These are phyloP conservation scores for Thripadectes ignobilis DNA, from an alignment of 2,797 vertebrate species.

Conservation along the genomic window DNA sequence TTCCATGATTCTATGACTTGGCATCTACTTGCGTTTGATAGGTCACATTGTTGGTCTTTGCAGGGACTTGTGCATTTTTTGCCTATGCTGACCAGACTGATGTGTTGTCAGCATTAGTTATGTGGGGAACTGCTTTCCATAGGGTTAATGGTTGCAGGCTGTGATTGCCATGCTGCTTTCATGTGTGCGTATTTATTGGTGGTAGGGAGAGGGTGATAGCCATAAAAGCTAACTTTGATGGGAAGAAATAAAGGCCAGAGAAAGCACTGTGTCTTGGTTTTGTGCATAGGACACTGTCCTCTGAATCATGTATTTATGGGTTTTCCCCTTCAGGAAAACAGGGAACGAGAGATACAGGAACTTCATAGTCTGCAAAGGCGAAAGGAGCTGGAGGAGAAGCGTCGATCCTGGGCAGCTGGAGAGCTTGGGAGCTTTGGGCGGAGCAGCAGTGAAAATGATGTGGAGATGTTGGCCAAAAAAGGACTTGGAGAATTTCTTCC, in stretches of 20 bases:
- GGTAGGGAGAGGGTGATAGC: neutral
- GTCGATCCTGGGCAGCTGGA: slow-evolving; percentile 81
- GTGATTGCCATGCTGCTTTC: neutral
- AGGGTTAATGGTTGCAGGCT: neutral
- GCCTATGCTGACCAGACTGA: rapidly evolving
- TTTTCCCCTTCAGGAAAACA: slow-evolving; percentile 84
- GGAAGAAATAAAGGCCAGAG: neutral
- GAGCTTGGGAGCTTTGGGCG: slow-evolving; percentile 86
- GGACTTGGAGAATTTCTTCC: slow-evolving; percentile 82
- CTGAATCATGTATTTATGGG: neutral
- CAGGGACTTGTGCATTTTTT: neutral
- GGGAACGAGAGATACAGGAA: slow-evolving; percentile 88
- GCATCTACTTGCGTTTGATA: neutral
- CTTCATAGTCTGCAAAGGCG: slow-evolving; percentile 83
- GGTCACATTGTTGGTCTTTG: neutral
- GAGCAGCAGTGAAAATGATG: slow-evolving; percentile 96
- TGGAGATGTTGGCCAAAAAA: slow-evolving; percentile 88
- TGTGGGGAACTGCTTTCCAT: neutral
- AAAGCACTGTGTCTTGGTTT: neutral
- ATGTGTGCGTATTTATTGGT: neutral
- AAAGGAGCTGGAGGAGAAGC: slow-evolving; percentile 88
- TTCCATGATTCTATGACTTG: neutral
- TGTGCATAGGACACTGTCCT: neutral
- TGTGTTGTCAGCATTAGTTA: neutral
- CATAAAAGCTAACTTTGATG: neutral